Evolutionary conservation across 2,888 invertebrate species (phyloP), one percentile per base, ranked within the genome.

Genomic region (Apotomis turbidana): DNA sequence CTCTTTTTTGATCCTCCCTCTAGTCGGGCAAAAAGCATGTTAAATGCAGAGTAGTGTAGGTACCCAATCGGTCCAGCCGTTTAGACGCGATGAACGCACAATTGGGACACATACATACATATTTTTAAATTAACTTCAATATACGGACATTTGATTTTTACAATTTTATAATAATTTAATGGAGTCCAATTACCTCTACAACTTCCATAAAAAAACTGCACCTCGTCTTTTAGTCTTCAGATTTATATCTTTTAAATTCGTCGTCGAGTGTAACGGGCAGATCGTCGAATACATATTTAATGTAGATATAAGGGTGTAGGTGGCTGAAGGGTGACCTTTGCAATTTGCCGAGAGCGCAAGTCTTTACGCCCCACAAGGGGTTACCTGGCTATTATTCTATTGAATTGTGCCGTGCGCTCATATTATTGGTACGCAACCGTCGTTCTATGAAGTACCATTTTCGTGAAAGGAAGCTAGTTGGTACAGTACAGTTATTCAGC

Each of bases 321-420:
- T 63, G 60, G 58, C n/a, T 57, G 61, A 66, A 68, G 70, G 71
- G 73, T 73, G 71, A 74, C 76, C 75, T 75, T 76, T 73, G 61
- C 67, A 68, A 73, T 68, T 64, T 64, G 75, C 73, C 75, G 75
- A 60, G 66, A 68, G 68, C 69, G 38, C 70, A 72, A 61, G 73
- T 73, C 64, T 76, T 76, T 74, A 74, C 71, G 75, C 64, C 61
- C 73, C 61, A 71, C 71, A 62, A 72, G 75, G 75, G 74, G 73
- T 68, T 63, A 60, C 46, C 62, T 70, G 71, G 70, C 71, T 72
- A 66, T 71, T 75, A 76, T 76, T 76, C 75, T 69, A 75, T 76
- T 74, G 62, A 72, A 63, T 72, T 54, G 58, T 72, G 57, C 71
- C 46, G 58, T 46, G 68, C 46, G 46, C 36, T 68, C 68, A 59